Evolutionary conservation across 2,113 vertebrate genomes (phyloP).

Genomic region (Tenrec ecaudatus): DNA sequence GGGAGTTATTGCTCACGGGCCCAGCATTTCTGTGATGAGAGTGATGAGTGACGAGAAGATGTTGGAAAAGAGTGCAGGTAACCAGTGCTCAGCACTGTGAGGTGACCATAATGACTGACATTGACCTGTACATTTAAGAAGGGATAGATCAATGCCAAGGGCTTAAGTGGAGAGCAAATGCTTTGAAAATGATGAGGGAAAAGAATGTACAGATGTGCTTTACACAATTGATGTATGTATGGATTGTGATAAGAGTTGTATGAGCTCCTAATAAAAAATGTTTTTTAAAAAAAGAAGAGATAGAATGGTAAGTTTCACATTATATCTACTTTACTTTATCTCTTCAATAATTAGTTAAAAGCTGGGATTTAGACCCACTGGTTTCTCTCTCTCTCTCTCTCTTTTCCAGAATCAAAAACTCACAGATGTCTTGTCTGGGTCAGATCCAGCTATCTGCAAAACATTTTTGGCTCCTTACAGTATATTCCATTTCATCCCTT

Average conservation of each 20-base stretch:
- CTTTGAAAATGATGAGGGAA: too few species aligned
- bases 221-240: too few species aligned
- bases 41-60: neutral
- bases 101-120: neutral
- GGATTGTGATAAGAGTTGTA: too few species aligned
- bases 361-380: neutral
- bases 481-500: conserved; percentile 42
- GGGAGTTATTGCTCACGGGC: neutral
- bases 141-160: too few species aligned
- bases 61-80: neutral
- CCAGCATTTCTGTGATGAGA: neutral
- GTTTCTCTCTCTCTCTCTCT: neutral
- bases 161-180: too few species aligned
- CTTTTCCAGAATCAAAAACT: conserved; percentile 25
- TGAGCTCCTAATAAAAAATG: too few species aligned
- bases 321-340: neutral
- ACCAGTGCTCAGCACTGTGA: fast-evolving
- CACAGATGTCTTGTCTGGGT: conserved; percentile 1
- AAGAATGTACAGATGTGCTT: too few species aligned
- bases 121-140: neutral
- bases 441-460: conserved; percentile 25
- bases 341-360: neutral
- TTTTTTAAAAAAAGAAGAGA: too few species aligned
- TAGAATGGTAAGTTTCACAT: neutral
- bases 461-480: conserved; percentile 31